Evolutionary conservation across 2,797 vertebrate genomes (phyloP), one percentile per base, ranked within the genome.

Genomic region (Anabas testudineus): DNA sequence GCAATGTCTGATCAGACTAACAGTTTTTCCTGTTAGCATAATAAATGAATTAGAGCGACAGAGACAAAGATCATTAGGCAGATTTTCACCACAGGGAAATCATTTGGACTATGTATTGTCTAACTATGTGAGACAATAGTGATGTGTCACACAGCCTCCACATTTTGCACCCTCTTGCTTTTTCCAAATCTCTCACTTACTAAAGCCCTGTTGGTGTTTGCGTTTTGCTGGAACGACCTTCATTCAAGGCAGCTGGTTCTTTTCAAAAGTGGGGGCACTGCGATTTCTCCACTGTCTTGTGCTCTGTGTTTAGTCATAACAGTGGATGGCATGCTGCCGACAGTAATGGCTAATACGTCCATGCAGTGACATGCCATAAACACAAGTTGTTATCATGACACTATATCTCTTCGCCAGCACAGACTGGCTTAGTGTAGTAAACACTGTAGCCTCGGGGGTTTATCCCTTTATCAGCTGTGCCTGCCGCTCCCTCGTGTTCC

Each of bases 51-150:
- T 83, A 82, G 75, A 70, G 76, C 87, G 60, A 68, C 56, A 42
- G 85, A 83, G 83, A 89, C 74, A 58, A 76, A 75, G 80, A 89
- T 83, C 84, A 87, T 89, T 87, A 84, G 76, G 71, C 80, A 76
- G 68, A 70, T 82, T 86, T 86, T 73, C 71, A 78, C 74, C 72
- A 70, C 2, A 16, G 69, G 78, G 82, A 81, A 90, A 88, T 88
- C 71, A 85, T 84, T 80, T 81, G 81, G 78, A 82, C 79, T 71
- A 78, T 55, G 78, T 68, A 36, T 76, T 62, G 49, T 77, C 83
- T 81, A 74, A 85, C 73, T 65, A 51, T 24, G 74, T 74, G 71
- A 75, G 65, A 72, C 58, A 52, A 60, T 55, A 46, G 70, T 24
- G 12, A 73, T 74, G 71, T 36, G 24, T 80, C 82, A 74, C 36